Evolutionary conservation across 2,888 invertebrate species (phyloP).

Genomic region (Leucania comma): DNA sequence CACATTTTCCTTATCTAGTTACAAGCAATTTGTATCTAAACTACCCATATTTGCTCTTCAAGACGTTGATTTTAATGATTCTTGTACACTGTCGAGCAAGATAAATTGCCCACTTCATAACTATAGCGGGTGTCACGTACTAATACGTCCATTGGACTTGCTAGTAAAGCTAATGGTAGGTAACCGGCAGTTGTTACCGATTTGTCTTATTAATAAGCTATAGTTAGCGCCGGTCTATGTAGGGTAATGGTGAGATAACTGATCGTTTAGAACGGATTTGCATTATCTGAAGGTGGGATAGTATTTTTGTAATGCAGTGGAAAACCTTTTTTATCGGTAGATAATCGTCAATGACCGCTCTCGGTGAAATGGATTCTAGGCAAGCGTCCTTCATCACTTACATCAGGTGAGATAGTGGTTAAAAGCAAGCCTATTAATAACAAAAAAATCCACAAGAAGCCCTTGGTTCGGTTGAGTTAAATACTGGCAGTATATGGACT

Average conservation of each 20-base stretch:
- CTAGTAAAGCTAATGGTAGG: slow-evolving; percentile 37
- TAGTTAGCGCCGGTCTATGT: slow-evolving; percentile 45
- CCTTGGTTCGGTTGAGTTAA: background rate
- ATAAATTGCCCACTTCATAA: slow-evolving; percentile 51
- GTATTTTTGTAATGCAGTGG: slow-evolving; percentile 16
- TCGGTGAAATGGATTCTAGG: no score
- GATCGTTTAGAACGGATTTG: slow-evolving; percentile 30
- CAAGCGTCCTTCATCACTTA: no score
- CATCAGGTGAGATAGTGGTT: no score
- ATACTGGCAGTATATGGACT: background rate
- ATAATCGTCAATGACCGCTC: no score
- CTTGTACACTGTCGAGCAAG: slow-evolving; percentile 43
- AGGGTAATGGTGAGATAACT: slow-evolving; percentile 57
- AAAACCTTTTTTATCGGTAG: background rate
- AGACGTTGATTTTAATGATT: slow-evolving; percentile 39
- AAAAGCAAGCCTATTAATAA: no score
- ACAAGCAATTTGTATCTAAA: slow-evolving; percentile 34
- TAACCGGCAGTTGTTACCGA: slow-evolving; percentile 44
- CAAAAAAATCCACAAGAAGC: no score
- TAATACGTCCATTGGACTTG: slow-evolving; percentile 44
- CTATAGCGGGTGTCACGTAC: slow-evolving; percentile 50
- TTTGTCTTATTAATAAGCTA: slow-evolving; percentile 55
- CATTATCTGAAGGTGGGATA: slow-evolving; percentile 27
- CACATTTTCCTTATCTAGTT: slow-evolving; percentile 8
- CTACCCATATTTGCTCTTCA: slow-evolving; percentile 46